Base-by-base conservation (phyloP, 2,113 vertebrate species). In the Neolamprologus toae region DNA sequence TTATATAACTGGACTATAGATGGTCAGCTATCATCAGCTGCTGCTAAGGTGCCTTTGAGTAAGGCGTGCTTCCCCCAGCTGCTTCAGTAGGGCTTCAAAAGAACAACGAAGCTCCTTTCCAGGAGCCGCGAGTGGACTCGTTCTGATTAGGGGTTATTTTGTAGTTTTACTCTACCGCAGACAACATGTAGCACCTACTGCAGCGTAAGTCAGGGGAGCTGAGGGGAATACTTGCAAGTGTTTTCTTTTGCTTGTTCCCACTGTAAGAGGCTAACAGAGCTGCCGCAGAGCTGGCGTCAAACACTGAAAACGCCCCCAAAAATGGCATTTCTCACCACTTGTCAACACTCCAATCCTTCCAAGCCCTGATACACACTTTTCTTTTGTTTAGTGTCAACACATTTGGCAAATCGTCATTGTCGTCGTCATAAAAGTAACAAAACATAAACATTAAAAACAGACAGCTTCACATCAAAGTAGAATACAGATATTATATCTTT, bases 381-480 rank as follows among this genome's bases (percentile, higher is more conserved):
- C 42, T 76, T 96, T 47, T 40, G 95, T 96, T 97, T 96, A 96
- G 95, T 97, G 95, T 97, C 95, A 94, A 93, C 94, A 94, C 96
- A 96, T 97, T 96, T 93, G 96, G 97, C 97, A 97, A 98, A 97
- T 91, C 49, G 90, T 94, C 87, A 86, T 94, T 84, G 80, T 92
- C 82, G 17, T 92, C 40, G 68, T 95, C 82, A 85, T 92, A 95
- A 96, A 97, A 97, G 96, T 95, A 97, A 96, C 93, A 97, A 91
- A 93, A 93, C 92, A 90, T 63, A 97, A 96, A 97, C 95, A 97
- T 96, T 97, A 97, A 97, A 97, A 95, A 94, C 93, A 97, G 97
- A 98, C 97, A 61, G 89, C 88, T 93, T 95, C 91, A 95, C 94
- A 95, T 94, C 92, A 95, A 95, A 95, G 95, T 87, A 94, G 92